Evolutionary conservation across 2,888 invertebrate genomes (phyloP).

Genomic region (Phengaris alcon): DNA sequence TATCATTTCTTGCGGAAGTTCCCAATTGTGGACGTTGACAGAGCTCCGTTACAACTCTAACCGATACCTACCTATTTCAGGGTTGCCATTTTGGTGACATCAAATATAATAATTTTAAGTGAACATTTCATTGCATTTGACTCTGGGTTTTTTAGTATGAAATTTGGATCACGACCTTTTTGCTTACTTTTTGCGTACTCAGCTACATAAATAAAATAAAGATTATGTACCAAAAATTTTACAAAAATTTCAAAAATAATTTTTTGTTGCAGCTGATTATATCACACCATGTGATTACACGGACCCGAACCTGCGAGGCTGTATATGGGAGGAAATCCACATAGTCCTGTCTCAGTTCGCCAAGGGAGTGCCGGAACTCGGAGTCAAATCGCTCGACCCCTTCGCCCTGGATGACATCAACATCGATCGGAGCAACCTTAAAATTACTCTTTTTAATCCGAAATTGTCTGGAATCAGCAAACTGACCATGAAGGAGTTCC

Average conservation of each 20-base stretch:
- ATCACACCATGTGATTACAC: constrained; percentile 56
- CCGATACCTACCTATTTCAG: no score
- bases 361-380: constrained; percentile 62
- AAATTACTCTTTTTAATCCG: constrained; percentile 55
- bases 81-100: no score
- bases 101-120: no score
- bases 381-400: constrained; percentile 64
- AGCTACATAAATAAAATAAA: no score
- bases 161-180: no score
- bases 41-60: no score
- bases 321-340: constrained; percentile 58
- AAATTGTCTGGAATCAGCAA: constrained; percentile 59
- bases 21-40: no score
- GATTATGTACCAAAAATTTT: no score
- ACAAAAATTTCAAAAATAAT: neutral
- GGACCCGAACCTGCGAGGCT: constrained; percentile 48
- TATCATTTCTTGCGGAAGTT: no score
- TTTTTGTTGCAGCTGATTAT: constrained; percentile 60
- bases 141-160: no score
- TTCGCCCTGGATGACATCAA: constrained; percentile 58
- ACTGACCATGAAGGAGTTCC: constrained; percentile 48
- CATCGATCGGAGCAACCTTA: constrained; percentile 62
- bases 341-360: constrained; percentile 55
- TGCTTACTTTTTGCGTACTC: no score
- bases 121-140: no score